Percentiles rank a stretch among this genome's conserved stretches.
These are phyloP conservation scores for Heptranchias perlo DNA, from an alignment of 2,113 vertebrate genomes.

Conservation along the genomic window DNA sequence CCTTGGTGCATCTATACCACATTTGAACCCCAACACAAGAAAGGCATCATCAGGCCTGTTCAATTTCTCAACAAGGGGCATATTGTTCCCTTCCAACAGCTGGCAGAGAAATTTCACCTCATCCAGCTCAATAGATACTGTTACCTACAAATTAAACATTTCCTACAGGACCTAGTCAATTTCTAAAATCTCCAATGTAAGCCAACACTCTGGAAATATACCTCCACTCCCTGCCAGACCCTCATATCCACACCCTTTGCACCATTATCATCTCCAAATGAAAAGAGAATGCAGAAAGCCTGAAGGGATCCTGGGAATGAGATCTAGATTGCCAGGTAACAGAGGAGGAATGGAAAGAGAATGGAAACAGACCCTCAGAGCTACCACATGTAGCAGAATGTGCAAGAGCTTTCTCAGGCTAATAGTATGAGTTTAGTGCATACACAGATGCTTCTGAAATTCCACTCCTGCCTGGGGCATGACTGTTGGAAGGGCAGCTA, in stretches of 20 bases:
- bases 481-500: too few relatives aligned
- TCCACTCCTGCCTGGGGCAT: too few relatives aligned
- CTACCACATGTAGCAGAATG: background rate
- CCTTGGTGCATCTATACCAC: background rate
- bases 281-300: background rate
- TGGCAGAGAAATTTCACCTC: background rate
- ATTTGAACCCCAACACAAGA: background rate
- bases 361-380: background rate
- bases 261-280: background rate
- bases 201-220: background rate
- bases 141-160: background rate
- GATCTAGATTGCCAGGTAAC: background rate
- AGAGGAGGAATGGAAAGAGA: background rate
- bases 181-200: background rate
- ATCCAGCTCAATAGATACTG: background rate
- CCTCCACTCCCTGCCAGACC: background rate
- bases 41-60: background rate
- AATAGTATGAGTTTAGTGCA: background rate
- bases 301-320: background rate
- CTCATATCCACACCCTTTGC: background rate
- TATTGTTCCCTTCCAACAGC: background rate
- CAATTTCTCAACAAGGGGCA: background rate
- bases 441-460: too few relatives aligned
- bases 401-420: background rate
- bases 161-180: background rate